Evolutionary conservation across 2,888 invertebrate species (phyloP), one percentile per base, ranked within the genome.

Genomic region (Psococerastis gibbosa): DNA sequence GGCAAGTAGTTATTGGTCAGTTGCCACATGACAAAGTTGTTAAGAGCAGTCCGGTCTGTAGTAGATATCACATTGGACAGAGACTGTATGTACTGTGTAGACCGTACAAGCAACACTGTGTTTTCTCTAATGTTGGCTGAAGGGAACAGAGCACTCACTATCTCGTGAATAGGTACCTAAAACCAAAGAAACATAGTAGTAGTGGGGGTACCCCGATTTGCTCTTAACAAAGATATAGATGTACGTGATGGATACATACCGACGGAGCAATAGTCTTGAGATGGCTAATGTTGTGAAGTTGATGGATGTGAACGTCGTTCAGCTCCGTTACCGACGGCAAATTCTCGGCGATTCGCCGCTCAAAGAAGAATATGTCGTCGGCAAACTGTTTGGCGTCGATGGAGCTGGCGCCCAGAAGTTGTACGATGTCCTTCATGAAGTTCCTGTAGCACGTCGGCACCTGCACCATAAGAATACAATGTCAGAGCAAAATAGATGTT

Each of bases 311-410:
- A 11, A 43, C 35, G 53, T 65, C 59, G 32, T 54, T 52, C 35
- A 61, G 46, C 11, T 54, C 54, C 11, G 48, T 52, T 13, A 53
- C 50, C 43, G 57, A 55, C 1, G 68, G 68, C 5, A 63, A 64
- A 8, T 67, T 59, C 55, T 68, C 67, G 1, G 69, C 69, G 8
- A 71, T 61, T 22, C 70, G 54, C 53, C 64, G 66, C 53, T 71
- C 70, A 52, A 68, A 70, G 48, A 60, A 60, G 51, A 67, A 69
- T 47, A 70, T 63, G 49, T 68, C 66, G 11, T 62, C 61, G 18
- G 66, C 64, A 55, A 69, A 70, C 47, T 58, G 58, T 2, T 57
- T 55, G 0, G 70, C 68, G 42, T 64, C 62, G 23, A 55, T 55
- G 43, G 57, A 59, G 2, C 65, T 61, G 2, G 64, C 65, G 22